Evolutionary conservation across 2,113 vertebrate genomes (phyloP).

Genomic region (Macrotis lagotis): DNA sequence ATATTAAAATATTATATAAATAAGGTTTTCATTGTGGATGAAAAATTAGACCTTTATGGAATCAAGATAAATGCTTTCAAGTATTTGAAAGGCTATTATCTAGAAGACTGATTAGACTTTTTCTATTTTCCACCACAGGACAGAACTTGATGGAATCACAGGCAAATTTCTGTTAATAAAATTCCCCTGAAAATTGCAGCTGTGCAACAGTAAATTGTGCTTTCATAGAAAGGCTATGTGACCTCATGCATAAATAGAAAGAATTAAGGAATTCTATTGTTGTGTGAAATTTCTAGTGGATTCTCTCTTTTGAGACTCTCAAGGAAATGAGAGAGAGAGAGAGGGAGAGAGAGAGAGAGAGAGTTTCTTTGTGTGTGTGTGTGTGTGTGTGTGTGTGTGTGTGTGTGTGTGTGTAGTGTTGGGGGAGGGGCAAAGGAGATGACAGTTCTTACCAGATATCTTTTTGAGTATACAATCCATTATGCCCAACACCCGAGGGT

Average conservation of each 20-base stretch:
- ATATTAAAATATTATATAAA: background rate
- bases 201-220: background rate
- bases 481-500: background rate
- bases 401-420: background rate
- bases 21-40: background rate
- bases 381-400: background rate
- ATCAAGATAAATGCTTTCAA: background rate
- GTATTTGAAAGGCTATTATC: background rate
- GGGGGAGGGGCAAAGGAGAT: background rate
- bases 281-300: background rate
- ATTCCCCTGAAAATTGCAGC: background rate
- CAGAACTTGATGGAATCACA: background rate
- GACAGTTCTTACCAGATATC: background rate
- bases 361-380: background rate
- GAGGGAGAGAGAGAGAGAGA: too few species aligned
- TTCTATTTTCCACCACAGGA: background rate
- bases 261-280: background rate
- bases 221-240: background rate
- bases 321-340: too few species aligned
- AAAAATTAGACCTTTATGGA: background rate
- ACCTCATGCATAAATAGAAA: background rate
- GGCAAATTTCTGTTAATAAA: background rate
- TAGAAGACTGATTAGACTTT: background rate
- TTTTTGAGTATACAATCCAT: background rate
- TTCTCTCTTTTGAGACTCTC: background rate